phyloP scores from a whole-genome alignment of 2,888 invertebrate species.

The Agonopterix subpropinquella region DNA sequence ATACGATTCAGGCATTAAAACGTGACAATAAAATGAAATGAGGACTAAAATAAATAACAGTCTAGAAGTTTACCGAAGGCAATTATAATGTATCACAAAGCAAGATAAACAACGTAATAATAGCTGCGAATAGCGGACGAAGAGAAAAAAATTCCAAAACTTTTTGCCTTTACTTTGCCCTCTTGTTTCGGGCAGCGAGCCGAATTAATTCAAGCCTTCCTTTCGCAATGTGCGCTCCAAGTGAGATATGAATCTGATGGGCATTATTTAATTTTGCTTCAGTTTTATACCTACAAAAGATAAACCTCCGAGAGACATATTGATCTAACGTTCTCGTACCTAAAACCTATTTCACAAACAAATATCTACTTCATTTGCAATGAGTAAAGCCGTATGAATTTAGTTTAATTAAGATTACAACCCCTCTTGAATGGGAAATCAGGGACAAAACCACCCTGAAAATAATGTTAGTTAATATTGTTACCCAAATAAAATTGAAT shows the following conservation, averaged over 20 bases:
- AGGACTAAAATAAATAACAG: too few species aligned
- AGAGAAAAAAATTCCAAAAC: slow-evolving; percentile 19
- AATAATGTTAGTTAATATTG: neutral
- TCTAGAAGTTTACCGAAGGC: too few species aligned
- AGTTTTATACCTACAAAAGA: slow-evolving; percentile 4
- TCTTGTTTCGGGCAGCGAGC: slow-evolving; percentile 22
- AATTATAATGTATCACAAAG: too few species aligned
- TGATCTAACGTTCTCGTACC: too few species aligned
- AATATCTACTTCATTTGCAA: too few species aligned
- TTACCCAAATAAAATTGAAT: too few species aligned
- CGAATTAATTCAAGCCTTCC: slow-evolving; percentile 30
- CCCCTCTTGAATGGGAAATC: neutral
- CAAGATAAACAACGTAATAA: neutral
- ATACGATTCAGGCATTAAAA: too few species aligned
- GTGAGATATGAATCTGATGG: slow-evolving; percentile 27
- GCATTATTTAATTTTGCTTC: slow-evolving; percentile 10
- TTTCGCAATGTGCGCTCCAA: slow-evolving; percentile 18
- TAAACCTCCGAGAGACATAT: slow-evolving; percentile 1
- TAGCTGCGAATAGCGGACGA: slow-evolving; percentile 5
- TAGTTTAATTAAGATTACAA: too few species aligned
- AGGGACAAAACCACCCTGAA: neutral
- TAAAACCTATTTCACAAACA: too few species aligned
- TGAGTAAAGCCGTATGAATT: too few species aligned
- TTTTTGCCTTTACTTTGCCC: slow-evolving; percentile 26
- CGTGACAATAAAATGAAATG: too few species aligned